Evolutionary conservation across 2,888 invertebrate species (phyloP), one percentile per base, ranked within the genome.

Genomic region (Phaedon cochleariae): DNA sequence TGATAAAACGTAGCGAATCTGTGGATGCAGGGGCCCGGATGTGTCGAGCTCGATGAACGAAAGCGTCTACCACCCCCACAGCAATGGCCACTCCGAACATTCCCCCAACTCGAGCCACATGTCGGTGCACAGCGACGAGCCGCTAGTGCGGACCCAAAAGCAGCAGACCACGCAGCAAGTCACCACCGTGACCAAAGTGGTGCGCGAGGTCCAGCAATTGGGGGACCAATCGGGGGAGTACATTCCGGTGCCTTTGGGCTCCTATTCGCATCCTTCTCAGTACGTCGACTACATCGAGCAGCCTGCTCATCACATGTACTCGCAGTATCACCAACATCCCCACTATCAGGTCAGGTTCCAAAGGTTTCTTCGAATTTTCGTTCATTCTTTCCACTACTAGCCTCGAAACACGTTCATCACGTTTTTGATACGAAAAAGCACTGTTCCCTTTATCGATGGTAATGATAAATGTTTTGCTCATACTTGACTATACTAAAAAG

Each of bases 151-250:
- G 69, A 87, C 88, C 65, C 89, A 89, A 78, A 90, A 90, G 78
- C 89, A 90, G 79, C 90, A 90, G 79, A 89, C 88, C 62, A 89
- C 89, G 53, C 90, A 90, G 80, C 84, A 90, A 87, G 90, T 90
- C 77, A 90, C 90, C 64, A 90, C 90, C 31, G 89, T 90, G 68
- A 90, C 90, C 62, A 90, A 90, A 83, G 72, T 90, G 52, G 89
- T 90, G 49, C 86, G 89, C 68, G 90, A 90, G 80, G 88, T 89
- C 54, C 85, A 85, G 71, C 87, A 87, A 73, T 83, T 87, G 74
- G 87, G 86, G 63, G 87, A 87, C 81, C 85, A 84, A 73, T 83
- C 85, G 59, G 85, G 86, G 59, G 87, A 87, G 74, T 86, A 86
- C 81, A 84, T 85, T 64, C 81, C 86, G 41, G 85, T 85, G 76